Conservation (phyloP, 92 coral and sea anemone species). For the Umimayanthus chanpuru region DNA sequence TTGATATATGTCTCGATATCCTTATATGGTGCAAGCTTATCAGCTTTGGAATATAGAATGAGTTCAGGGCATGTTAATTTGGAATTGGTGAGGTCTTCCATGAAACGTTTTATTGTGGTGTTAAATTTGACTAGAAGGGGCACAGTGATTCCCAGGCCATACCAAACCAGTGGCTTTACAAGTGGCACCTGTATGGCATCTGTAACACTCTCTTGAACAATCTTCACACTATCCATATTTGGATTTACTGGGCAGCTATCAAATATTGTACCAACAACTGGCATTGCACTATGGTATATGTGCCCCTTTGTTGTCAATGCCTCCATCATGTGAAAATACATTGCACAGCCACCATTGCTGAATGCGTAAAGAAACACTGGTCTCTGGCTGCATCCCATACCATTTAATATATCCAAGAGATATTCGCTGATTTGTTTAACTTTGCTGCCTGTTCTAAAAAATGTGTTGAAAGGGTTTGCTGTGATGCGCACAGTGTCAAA, state of each 20-base stretch:
- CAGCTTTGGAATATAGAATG: slow-evolving; percentile 79
- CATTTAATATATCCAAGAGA: slow-evolving; percentile 59
- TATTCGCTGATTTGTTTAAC: slow-evolving; percentile 69
- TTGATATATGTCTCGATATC: slow-evolving; percentile 69
- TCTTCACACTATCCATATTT: slow-evolving; percentile 67
- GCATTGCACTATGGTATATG: slow-evolving; percentile 55
- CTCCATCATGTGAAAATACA: slow-evolving; percentile 73
- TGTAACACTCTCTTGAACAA: slow-evolving; percentile 74
- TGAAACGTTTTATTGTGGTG: slow-evolving; percentile 64
- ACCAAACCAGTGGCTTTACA: slow-evolving; percentile 60
- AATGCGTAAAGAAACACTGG: slow-evolving; percentile 76
- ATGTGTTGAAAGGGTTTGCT: slow-evolving; percentile 82
- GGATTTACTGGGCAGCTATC: slow-evolving; percentile 94
- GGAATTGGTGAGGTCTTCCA: slow-evolving; percentile 57
- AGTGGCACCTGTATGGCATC: slow-evolving; percentile 70
- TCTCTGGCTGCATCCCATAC: slow-evolving; percentile 58
- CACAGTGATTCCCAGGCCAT: slow-evolving; percentile 53
- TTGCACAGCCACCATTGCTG: slow-evolving; percentile 82
- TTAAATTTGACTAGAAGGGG: slow-evolving; percentile 69
- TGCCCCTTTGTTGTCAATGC: slow-evolving; percentile 57
- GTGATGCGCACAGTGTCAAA: slow-evolving; percentile 78
- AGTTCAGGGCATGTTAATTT: slow-evolving; percentile 70
- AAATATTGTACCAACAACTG: slow-evolving; percentile 86
- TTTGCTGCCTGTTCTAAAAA: slow-evolving; percentile 64
- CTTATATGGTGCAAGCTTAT: slow-evolving; percentile 70